Evolutionary conservation across 2,797 vertebrate species (phyloP).

Genomic region (Rhinatrema bivittatum): DNA sequence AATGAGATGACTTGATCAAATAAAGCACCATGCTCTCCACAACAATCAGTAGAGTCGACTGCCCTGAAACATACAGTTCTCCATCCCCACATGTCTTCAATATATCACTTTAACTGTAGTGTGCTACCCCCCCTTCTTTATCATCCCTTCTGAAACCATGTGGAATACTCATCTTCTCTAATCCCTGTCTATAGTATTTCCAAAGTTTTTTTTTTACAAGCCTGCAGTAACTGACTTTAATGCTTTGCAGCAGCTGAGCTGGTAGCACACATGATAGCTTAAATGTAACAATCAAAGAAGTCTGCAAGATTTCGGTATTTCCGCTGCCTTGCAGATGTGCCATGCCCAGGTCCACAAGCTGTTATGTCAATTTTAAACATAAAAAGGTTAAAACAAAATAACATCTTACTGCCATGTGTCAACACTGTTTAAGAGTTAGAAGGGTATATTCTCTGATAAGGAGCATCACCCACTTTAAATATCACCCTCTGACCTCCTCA

Average conservation of each 20-base stretch:
- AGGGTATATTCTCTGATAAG: constrained; percentile 34
- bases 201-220: constrained; percentile 94
- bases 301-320: constrained; percentile 88
- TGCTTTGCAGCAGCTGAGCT: constrained; percentile 89
- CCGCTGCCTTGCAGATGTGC: constrained; percentile 82
- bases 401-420: constrained; percentile 72
- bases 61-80: constrained; percentile 47
- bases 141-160: constrained; percentile 82
- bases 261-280: constrained; percentile 93
- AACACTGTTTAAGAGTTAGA: constrained; percentile 34
- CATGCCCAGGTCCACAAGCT: constrained; percentile 59
- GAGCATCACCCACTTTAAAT: constrained; percentile 38
- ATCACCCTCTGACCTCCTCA: constrained; percentile 49
- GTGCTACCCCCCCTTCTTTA: constrained; percentile 78
- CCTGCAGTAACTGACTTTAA: constrained; percentile 78
- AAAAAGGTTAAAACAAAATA: constrained; percentile 66
- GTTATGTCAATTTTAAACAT: constrained; percentile 70
- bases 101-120: constrained; percentile 86
- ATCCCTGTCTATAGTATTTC: constrained; percentile 85
- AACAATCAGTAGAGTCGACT: constrained; percentile 44
- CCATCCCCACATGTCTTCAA: constrained; percentile 77
- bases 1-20: constrained; percentile 29
- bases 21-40: constrained; percentile 22
- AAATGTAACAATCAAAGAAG: constrained; percentile 98
- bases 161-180: constrained; percentile 94